phyloP scores from a whole-genome alignment of 2,797 vertebrate species.

The Ficedula albicollis region DNA sequence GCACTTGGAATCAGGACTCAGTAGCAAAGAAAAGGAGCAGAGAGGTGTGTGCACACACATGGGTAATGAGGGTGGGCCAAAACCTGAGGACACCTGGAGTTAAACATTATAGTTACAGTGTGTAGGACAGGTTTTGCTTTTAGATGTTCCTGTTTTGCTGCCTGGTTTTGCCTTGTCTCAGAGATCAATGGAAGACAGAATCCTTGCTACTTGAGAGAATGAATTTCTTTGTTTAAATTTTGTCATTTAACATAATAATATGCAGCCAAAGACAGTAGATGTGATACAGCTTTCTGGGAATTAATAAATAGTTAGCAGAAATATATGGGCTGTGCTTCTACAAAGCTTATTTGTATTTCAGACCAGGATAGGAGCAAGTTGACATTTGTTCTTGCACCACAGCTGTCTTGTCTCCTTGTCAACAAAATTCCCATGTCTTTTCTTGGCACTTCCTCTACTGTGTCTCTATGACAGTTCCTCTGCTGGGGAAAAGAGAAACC shows the following conservation, averaged over 20 bases:
- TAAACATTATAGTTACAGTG: not conserved
- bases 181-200: not conserved
- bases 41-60: fast-evolving
- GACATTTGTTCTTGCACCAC: not conserved
- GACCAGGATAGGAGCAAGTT: not conserved
- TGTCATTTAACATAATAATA: not conserved
- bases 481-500: not conserved
- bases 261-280: not conserved
- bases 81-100: not conserved
- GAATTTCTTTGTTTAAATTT: not conserved
- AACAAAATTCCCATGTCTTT: not conserved
- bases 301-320: not conserved
- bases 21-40: not conserved
- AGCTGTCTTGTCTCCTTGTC: not conserved
- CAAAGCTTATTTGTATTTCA: not conserved
- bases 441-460: not conserved
- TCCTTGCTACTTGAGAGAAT: not conserved
- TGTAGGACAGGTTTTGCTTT: not conserved
- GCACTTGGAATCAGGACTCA: not conserved
- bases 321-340: not conserved
- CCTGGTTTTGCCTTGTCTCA: not conserved
- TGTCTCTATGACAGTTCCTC: not conserved
- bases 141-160: not conserved
- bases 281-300: not conserved
- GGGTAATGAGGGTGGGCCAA: not conserved